A percentile compares a stretch with the other conserved stretches of the same genome.
Conservation (phyloP, 2,113 vertebrate genomes). For the Salvelinus alpinus region DNA sequence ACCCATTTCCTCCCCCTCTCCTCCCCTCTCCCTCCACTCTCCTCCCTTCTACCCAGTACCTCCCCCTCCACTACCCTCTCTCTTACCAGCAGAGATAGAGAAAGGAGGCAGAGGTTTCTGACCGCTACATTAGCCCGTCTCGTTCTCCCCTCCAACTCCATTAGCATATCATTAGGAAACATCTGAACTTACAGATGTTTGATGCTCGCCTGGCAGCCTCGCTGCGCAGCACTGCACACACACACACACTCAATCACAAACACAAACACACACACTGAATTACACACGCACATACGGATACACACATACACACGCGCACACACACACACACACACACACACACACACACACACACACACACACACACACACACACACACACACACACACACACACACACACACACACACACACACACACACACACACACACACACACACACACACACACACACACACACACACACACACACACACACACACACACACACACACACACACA, state of each 20-base stretch:
- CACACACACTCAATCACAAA: constrained; percentile 33
- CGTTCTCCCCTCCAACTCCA: constrained; percentile 61
- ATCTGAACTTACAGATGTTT: constrained; percentile 78
- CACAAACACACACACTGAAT: constrained; percentile 28
- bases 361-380: too few relatives aligned
- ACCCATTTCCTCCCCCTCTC: too few relatives aligned
- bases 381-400: too few relatives aligned
- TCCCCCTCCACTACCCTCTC: too few relatives aligned
- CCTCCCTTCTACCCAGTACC: too few relatives aligned
- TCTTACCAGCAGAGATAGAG: constrained; percentile 4
- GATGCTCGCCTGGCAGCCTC: constrained; percentile 65
- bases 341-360: constrained; percentile 19
- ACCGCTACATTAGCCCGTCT: constrained; percentile 65
- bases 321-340: background rate
- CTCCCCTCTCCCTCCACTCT: too few relatives aligned
- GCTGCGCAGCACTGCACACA: constrained; percentile 39
- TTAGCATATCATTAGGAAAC: constrained; percentile 78
- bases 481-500: background rate
- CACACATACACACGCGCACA: constrained; percentile 8
- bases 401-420: background rate
- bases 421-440: constrained; percentile 24
- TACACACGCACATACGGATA: constrained; percentile 20
- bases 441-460: constrained; percentile 21
- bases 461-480: constrained; percentile 21
- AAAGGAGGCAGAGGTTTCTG: constrained; percentile 56